A percentile compares a stretch with the other conserved stretches of the same genome.
phyloP scores from a whole-genome alignment of 2,797 vertebrate genomes.

The Tokudaia muenninki region DNA sequence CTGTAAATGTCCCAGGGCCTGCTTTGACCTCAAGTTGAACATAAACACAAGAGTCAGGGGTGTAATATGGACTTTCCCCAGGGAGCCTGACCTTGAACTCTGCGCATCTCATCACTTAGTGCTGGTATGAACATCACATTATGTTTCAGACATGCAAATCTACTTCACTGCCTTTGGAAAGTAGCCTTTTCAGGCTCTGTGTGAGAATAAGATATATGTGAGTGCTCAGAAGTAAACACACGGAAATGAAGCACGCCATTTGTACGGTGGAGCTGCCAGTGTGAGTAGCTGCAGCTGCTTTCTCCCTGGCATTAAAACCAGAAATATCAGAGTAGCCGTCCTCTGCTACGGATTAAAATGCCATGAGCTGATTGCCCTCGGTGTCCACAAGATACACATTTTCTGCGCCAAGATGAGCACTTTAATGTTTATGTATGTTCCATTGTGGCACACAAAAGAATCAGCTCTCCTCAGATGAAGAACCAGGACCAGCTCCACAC shows the following conservation, averaged over 20 bases:
- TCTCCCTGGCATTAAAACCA: neutral
- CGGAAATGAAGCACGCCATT: neutral
- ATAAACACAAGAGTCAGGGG: neutral
- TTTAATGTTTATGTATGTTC: conserved; percentile 54
- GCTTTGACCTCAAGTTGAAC: neutral
- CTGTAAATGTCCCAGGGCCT: neutral
- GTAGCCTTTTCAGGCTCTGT: conserved; percentile 12
- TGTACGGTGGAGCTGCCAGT: neutral
- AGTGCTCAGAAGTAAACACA: conserved; percentile 32
- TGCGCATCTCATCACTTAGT: neutral
- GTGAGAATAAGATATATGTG: neutral
- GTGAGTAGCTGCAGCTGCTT: neutral
- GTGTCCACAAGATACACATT: conserved; percentile 53
- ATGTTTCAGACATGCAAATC: neutral
- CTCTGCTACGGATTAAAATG: neutral
- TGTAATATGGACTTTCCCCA: neutral
- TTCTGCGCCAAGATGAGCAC: neutral
- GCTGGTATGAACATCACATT: neutral
- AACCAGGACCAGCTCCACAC: neutral
- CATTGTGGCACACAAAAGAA: neutral
- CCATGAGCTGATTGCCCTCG: neutral
- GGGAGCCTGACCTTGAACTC: neutral
- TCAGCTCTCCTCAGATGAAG: neutral
- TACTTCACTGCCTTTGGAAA: conserved; percentile 41
- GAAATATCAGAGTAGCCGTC: neutral